Evolutionary conservation across 2,113 vertebrate genomes (phyloP), one percentile per base, ranked within the genome.

Genomic region (Alouatta palliata): DNA sequence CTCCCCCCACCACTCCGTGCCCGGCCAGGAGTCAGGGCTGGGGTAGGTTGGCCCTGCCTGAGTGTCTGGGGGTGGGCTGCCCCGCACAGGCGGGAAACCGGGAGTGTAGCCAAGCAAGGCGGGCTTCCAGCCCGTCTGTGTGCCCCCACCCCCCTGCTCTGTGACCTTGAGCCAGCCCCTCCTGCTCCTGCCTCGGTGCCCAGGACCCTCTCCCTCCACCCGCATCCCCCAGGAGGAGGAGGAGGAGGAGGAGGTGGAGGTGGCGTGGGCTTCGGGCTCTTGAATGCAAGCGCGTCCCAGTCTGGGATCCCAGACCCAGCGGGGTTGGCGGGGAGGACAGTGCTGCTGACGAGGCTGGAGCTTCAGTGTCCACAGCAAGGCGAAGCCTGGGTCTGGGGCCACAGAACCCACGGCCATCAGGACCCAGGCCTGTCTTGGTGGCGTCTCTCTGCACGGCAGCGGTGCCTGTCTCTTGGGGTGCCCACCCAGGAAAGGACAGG

Each of bases 121-220:
- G 1, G 19, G 23, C 45, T 68, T 47, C 66, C n/a, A 61, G 73
- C 37, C 90, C 96, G n/a, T 16, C 21, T 66, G 14, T 5, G 58
- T 70, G 49, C 3, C 3, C 71, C 68, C 40, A 40, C 35, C 23
- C 76, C 37, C 47, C 32, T 16, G 56, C 91, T 37, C 27, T n/a
- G 61, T 96, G 97, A 98, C 97, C 95, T 95, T 97, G 95, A 89
- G 82, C 54, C 58, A 2, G 23, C 14, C 40, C 37, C 77, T 45
- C 21, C 49, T 0, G 8, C 12, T 27, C 32, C 66, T 4, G 68
- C 32, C 37, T 93, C 6, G 0, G 3, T 45, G 52, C 20, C 75
- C 6, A 23, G 0, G 14, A n/a, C 61, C 71, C 37, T 21, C 20
- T 7, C 25, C 20, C 8, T 20, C 58, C 23, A 0, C 16, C 66